Conservation (phyloP, 1,140 invertebrate genomes). For the Pseudomyrmex gracilis region DNA sequence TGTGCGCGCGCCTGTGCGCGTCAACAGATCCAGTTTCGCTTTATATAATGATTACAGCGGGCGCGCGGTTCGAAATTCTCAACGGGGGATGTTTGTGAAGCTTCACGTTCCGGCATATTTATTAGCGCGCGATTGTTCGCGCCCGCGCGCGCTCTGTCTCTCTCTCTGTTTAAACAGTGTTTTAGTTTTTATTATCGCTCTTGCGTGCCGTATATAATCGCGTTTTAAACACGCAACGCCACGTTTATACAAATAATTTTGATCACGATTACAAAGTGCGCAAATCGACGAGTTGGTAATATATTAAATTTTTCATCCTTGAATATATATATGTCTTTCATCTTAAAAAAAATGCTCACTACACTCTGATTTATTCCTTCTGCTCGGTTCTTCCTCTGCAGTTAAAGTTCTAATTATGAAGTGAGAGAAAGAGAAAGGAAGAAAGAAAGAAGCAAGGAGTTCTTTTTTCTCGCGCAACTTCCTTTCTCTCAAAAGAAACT, state of each 20-base stretch:
- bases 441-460: background rate
- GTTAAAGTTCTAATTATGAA: conserved; percentile 1
- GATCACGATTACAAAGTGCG: conserved; percentile 4
- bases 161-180: conserved; percentile 42
- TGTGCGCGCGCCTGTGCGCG: conserved; percentile 15
- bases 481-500: background rate
- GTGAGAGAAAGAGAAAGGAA: background rate
- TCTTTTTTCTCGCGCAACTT: conserved; percentile 15
- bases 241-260: conserved; percentile 3
- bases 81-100: conserved; percentile 61
- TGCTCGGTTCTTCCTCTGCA: background rate
- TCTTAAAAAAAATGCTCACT: no score
- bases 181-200: conserved; percentile 60
- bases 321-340: background rate
- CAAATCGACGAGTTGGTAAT: conserved; percentile 4
- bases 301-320: conserved; percentile 9
- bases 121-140: conserved; percentile 60
- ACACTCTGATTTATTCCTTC: background rate
- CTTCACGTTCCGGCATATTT: conserved; percentile 63
- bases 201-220: conserved; percentile 17
- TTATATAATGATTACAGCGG: conserved; percentile 60
- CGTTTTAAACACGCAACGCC: background rate
- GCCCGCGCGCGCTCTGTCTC: no score
- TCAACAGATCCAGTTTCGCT: conserved; percentile 62
- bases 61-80: conserved; percentile 54